These are phyloP conservation scores for Caenorhabditis brenneri DNA, from an alignment of 1,140 invertebrate species.

Conservation along the genomic window DNA sequence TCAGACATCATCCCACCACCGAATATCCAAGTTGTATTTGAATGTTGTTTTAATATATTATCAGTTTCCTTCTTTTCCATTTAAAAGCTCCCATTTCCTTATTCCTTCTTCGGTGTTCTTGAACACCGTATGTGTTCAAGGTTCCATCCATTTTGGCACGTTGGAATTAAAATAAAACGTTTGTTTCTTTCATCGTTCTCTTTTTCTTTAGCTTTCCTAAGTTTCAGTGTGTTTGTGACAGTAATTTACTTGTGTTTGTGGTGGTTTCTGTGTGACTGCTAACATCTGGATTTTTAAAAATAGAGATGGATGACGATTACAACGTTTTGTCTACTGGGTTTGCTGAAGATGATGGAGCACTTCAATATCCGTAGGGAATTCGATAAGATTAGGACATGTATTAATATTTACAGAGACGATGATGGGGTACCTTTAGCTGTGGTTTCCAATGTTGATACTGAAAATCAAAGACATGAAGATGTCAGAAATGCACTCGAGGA, in stretches of 20 bases:
- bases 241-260: not conserved
- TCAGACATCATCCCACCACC: slow-evolving; percentile 39
- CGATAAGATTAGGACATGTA: no score
- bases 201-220: not conserved
- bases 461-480: not conserved
- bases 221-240: slow-evolving; percentile 12
- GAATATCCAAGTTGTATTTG: slow-evolving; percentile 41
- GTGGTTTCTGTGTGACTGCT: not conserved
- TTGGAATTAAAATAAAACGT: slow-evolving; percentile 41
- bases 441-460: not conserved
- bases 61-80: slow-evolving; percentile 14
- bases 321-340: not conserved
- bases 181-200: not conserved
- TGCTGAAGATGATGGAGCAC: not conserved
- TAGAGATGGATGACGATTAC: slow-evolving; percentile 22
- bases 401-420: not conserved
- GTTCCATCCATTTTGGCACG: slow-evolving; percentile 6
- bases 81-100: slow-evolving; percentile 4
- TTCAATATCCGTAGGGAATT: not conserved
- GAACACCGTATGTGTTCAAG: not conserved
- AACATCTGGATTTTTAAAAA: not conserved
- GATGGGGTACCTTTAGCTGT: not conserved
- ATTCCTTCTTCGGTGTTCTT: not conserved
- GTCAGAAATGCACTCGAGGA: slow-evolving; percentile 9
- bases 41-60: slow-evolving; percentile 42